Base-by-base conservation (phyloP, 2,797 vertebrate genomes). In the Pyrrhura leucotis region DNA sequence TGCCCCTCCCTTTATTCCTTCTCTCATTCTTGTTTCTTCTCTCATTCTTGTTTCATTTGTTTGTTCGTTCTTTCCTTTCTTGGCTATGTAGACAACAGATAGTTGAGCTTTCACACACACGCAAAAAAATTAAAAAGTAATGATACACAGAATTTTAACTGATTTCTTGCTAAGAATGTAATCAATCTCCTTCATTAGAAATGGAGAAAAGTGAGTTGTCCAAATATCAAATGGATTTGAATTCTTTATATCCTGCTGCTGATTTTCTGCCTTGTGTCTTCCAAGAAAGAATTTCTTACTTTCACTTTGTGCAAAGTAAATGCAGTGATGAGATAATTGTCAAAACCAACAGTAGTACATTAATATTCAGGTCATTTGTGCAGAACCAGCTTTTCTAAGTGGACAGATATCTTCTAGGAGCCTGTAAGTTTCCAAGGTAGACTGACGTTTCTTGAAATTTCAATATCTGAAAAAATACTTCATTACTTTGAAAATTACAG, bases 241-340 rank as follows among this genome's bases (percentile, higher is more conserved):
- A 23, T 33, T 37, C 12, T 74, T 50, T 53, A 6, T n/a, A 39
- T 12, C 7, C 10, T 45, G 17, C 1, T 59, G 35, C 44, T 47
- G 18, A 28, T 77, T 84, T 73, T 89, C 20, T 74, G 16, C 13
- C 14, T 5, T 50, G 19, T 17, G 9, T 59, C 33, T 74, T 89
- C n/a, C 29, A 33, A 63, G 4, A 69, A 67, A 72, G 2, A 47
- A 26, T 56, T 73, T 61, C 61, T 23, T 10, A 25, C 45, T 33
- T 33, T 33, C n/a, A 3, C 14, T 42, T 87, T 74, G 18, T 69
- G 69, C 35, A 20, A 66, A 68, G 12, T 37, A 84, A 89, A 68
- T 22, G 4, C 0, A 0, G 31, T 25, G 10, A 50, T 58, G 33
- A 37, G 12, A n/a, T 47, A 23, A 42, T 19, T 14, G 4, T 19